A percentile compares a stretch with the other conserved stretches of the same genome.
Conservation (phyloP, 1,140 invertebrate species). For the Globodera rostochiensis region DNA sequence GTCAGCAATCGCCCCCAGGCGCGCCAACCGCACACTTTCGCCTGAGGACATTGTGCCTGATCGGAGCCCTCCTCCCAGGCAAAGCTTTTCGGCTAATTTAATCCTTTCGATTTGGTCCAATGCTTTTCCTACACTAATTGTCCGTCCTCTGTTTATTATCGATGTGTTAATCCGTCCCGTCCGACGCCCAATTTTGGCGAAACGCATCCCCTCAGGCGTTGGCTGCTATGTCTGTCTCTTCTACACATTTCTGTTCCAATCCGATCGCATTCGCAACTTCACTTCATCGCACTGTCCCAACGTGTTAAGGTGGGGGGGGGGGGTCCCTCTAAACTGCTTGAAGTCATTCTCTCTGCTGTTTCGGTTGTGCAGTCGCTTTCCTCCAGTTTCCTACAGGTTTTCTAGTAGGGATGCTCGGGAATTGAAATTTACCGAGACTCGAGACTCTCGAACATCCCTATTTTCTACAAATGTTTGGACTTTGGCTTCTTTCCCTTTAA, state of each 20-base stretch:
- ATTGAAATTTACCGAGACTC: no score
- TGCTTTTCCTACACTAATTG: no score
- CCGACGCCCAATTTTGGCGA: background rate
- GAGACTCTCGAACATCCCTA: background rate
- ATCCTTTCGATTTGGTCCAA: no score
- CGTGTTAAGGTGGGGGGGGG: slow-evolving; percentile 50
- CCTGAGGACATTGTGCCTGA: slow-evolving; percentile 45
- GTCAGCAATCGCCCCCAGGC: background rate
- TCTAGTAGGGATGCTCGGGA: background rate
- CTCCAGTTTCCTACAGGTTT: slow-evolving; percentile 55
- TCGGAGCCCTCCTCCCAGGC: slow-evolving; percentile 40
- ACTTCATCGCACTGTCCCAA: slow-evolving; percentile 57
- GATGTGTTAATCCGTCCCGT: no score
- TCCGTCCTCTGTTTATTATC: no score
- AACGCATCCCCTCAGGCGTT: slow-evolving; percentile 51
- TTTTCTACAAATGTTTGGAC: background rate
- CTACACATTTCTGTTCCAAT: slow-evolving; percentile 62
- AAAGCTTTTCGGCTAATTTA: background rate
- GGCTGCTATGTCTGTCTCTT: slow-evolving; percentile 60
- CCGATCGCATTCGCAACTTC: slow-evolving; percentile 57
- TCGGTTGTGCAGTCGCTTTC: slow-evolving; percentile 50
- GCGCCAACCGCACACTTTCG: slow-evolving; percentile 32
- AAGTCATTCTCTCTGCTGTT: background rate
- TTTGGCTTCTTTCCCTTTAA: background rate
- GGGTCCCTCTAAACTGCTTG: background rate